Base-by-base conservation (phyloP, 2,797 vertebrate species). In the Antrozous pallidus region DNA sequence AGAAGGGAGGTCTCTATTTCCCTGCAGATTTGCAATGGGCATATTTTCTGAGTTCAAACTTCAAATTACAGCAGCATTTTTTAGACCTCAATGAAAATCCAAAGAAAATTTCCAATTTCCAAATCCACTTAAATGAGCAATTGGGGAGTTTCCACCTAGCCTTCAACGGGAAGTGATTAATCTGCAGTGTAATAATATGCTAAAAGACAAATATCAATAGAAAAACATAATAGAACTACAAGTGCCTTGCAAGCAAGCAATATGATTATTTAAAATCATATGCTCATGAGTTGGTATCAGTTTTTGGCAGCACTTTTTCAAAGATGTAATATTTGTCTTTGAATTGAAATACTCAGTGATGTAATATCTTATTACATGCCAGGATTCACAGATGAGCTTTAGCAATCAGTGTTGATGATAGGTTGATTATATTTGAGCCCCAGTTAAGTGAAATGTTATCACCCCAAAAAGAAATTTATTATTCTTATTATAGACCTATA, bases 101-200 rank as follows among this genome's bases (percentile, higher is more conserved):
- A 92, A 95, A 87, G 42, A 69, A 94, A 36, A 78, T 54, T 69
- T 94, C 18, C 1, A 38, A 85, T 75, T 97, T 95, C 38, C 85
- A 73, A 92, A 88, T 78, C 4, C 8, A 63, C 84, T 94, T 85
- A 93, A 93, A 22, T 83, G n/a, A 93, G 78, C 63, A 93, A 14
- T 51, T 84, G 88, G 91, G 36, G 51, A 77, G 1, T 2, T 96
- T 90, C 61, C 5, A n/a, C 13, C 5, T 80, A 89, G 47, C 42
- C 38, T 93, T 87, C 61, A 85, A 47, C 45, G 92, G 82, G 11
- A 89, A 94, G 13, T 83, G 42, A 93, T 90, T 87, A 40, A 81
- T 78, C 47, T 81, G 65, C n/a, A 70, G 36, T 88, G 45, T 88
- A 74, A 94, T 81, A 2, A 73, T 61, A 87, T 80, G 20, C 47